Evolutionary conservation across 2,888 invertebrate genomes (phyloP), one percentile per base, ranked within the genome.

Genomic region (Danaus chrysippus): DNA sequence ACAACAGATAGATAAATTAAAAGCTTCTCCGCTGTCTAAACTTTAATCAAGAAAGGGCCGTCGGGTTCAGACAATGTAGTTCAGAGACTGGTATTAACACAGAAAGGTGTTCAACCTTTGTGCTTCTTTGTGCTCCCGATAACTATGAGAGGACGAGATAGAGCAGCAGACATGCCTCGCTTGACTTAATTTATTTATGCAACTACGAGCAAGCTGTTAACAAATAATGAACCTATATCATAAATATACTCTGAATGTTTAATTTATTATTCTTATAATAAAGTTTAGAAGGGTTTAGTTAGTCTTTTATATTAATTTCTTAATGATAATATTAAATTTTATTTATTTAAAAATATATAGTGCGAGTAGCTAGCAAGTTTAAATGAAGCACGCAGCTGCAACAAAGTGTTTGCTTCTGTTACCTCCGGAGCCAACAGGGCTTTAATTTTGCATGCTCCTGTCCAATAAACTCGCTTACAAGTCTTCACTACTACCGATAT

Each of bases 391-490:
- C 59, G 59, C 17, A 56, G 55, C 68, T 65, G 61, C 68, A 68
- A 71, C 71, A 73, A 71, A 73, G 73, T 70, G 72, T 68, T 75
- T 68, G 70, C 71, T 70, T 66, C 70, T 68, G 71, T 69, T 71
- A 70, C 69, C 68, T 64, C 62, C 65, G 67, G 62, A 62, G 59
- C 64, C 64, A 66, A 55, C 64, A 65, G 59, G 58, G 65, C 69
- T 71, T 74, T 76, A 75, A 77, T 77, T 76, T 72, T 70, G 69
- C 69, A 64, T 68, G 58, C 63, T 68, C 68, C 66, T 67, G 68
- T 70, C 69, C 65, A 75, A 77, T 76, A 76, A 72, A 76, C 70
- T 69, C 67, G 63, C 61, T 43, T 54, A 58, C 60, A 57, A 57
- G 60, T 52, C 61, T 61, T 15, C 34, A 68, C 63, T 57, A 62